Evolutionary conservation across 2,797 vertebrate species (phyloP).

Genomic region (Percopsis omiscomaycus): DNA sequence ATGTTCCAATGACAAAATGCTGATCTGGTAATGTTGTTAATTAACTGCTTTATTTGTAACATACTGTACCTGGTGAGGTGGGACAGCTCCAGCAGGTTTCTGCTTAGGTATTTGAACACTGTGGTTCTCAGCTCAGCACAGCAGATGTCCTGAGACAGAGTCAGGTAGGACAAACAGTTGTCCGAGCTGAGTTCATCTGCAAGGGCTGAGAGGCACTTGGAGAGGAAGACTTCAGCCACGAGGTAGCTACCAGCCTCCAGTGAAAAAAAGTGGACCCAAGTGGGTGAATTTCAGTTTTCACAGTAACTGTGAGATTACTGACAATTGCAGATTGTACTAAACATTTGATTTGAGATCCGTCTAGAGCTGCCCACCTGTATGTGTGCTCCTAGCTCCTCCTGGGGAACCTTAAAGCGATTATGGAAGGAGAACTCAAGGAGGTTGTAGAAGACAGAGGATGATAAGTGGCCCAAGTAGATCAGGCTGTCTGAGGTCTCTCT

Average conservation of each 20-base stretch:
- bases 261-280: not conserved
- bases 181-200: constrained; percentile 59
- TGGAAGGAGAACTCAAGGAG: constrained; percentile 77
- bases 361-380: constrained; percentile 62
- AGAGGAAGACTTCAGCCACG: constrained; percentile 70
- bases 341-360: not conserved
- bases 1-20: too few relatives aligned
- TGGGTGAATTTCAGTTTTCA: not conserved
- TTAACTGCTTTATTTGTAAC: too few relatives aligned
- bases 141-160: constrained; percentile 70
- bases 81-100: constrained; percentile 75
- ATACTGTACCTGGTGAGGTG: constrained; percentile 41
- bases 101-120: constrained; percentile 73
- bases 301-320: not conserved
- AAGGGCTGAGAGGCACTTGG: constrained; percentile 66
- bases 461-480: constrained; percentile 71
- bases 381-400: constrained; percentile 62
- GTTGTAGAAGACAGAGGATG: constrained; percentile 70
- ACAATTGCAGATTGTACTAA: not conserved
- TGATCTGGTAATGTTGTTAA: too few relatives aligned
- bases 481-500: constrained; percentile 71
- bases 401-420: constrained; percentile 58
- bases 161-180: constrained; percentile 72
- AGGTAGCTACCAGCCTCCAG: constrained; percentile 75
- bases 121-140: constrained; percentile 71